These are phyloP conservation scores for Acanthaster planci DNA, from an alignment of 35 echinoderm and acorn worm genomes.

Conservation along the genomic window DNA sequence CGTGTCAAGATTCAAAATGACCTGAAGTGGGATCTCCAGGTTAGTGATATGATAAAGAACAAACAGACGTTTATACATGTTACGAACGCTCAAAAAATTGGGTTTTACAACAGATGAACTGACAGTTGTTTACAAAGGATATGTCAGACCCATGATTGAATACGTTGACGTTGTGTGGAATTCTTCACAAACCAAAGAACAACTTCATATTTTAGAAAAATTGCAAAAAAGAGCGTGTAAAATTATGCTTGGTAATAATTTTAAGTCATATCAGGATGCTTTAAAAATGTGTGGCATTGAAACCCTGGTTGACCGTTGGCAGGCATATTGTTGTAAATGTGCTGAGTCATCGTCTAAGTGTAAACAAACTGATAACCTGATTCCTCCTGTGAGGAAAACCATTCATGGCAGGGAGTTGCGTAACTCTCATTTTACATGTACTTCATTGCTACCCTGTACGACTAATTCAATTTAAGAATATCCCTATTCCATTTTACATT, in stretches of 20 bases:
- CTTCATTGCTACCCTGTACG: neutral
- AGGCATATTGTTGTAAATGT: neutral
- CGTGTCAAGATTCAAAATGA: slow-evolving; percentile 10
- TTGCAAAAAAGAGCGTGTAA: neutral
- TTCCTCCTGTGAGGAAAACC: slow-evolving; percentile 3
- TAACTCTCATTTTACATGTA: neutral
- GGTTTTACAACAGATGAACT: neutral
- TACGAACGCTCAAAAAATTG: neutral
- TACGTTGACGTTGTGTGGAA: slow-evolving; percentile 30
- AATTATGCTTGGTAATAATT: neutral
- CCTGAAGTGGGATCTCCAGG: slow-evolving; percentile 4
- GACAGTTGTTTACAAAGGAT: slow-evolving; percentile 15
- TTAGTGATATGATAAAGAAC: neutral
- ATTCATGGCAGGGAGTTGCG: neutral
- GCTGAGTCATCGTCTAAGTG: neutral
- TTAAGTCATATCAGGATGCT: neutral
- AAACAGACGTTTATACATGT: neutral
- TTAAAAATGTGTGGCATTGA: neutral
- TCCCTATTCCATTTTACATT: slow-evolving; percentile 17
- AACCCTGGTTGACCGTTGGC: neutral
- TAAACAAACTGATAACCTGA: neutral
- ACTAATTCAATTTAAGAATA: neutral
- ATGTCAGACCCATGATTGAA: slow-evolving; percentile 21
- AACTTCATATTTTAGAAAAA: neutral
- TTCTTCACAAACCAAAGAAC: neutral